A percentile compares a stretch with the other conserved stretches of the same genome.
Conservation (phyloP, 1,140 invertebrate genomes). For the Thaumetopoea pityocampa region DNA sequence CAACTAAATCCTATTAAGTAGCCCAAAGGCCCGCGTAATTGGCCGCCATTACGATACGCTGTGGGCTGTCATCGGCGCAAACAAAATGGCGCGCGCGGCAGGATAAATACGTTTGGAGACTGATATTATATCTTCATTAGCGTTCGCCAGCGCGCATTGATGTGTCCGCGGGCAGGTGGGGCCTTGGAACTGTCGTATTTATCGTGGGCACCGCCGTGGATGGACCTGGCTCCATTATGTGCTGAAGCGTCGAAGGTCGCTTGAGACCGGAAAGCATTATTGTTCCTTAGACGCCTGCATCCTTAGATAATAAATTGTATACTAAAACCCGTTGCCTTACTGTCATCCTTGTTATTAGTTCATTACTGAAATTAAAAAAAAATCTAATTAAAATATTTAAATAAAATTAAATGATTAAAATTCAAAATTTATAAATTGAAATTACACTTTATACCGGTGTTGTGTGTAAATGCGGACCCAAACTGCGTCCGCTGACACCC, state of each 20-base stretch:
- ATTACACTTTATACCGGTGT: no score
- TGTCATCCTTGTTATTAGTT: no score
- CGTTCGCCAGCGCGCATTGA: constrained; percentile 57
- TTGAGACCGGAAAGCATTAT: not conserved
- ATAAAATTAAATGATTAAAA: no score
- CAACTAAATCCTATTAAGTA: constrained; percentile 68
- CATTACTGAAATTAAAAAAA: no score
- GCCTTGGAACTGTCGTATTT: constrained; percentile 64
- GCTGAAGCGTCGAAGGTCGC: constrained; percentile 22
- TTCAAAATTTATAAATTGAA: no score
- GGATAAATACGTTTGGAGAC: constrained; percentile 61
- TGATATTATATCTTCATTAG: constrained; percentile 73
- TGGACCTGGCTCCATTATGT: constrained; percentile 40
- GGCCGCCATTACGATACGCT: constrained; percentile 53
- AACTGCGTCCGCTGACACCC: no score
- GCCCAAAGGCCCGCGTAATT: constrained; percentile 51
- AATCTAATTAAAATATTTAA: no score
- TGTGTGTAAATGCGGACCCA: constrained; percentile 37
- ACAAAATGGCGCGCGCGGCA: constrained; percentile 58
- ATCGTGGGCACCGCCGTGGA: constrained; percentile 43
- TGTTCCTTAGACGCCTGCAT: not conserved
- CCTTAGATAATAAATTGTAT: not conserved
- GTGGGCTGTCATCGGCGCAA: constrained; percentile 54
- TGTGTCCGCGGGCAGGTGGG: constrained; percentile 56
- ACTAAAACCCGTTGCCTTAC: no score